Percentiles rank a stretch among this genome's conserved stretches.
Conservation (phyloP, 2,888 invertebrate species). For the Siphlonurus alternatus region DNA sequence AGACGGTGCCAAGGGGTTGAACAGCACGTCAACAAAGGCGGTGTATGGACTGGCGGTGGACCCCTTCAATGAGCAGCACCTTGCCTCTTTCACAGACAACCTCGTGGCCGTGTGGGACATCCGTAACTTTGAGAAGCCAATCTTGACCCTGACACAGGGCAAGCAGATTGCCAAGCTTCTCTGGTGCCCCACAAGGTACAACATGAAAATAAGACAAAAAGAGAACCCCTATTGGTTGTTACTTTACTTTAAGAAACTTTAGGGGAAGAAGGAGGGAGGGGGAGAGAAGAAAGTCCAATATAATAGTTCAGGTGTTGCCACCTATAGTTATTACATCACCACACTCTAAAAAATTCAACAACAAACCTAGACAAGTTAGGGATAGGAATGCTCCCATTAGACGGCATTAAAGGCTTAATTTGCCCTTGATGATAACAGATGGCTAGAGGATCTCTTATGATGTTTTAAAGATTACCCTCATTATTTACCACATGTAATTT, state of each 20-base stretch:
- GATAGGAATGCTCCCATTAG: no score
- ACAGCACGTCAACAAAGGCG: constrained; percentile 55
- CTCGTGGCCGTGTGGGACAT: constrained; percentile 79
- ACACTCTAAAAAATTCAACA: no score
- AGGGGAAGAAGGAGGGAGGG: no score
- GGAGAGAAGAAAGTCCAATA: no score
- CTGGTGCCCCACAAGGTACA: constrained; percentile 77
- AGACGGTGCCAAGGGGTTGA: constrained; percentile 39
- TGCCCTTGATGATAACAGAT: no score
- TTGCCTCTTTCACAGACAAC: constrained; percentile 71
- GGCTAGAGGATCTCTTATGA: neutral
- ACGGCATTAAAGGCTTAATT: no score
- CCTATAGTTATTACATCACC: no score
- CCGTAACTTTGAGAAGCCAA: constrained; percentile 68
- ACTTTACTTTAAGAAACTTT: no score
- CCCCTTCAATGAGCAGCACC: constrained; percentile 54
- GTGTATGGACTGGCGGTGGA: constrained; percentile 71
- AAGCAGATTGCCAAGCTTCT: constrained; percentile 55
- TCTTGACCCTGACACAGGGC: constrained; percentile 48
- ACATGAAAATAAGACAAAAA: no score
- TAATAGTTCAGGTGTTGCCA: no score
- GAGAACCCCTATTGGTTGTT: no score
- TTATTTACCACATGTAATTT: neutral
- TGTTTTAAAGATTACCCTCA: neutral
- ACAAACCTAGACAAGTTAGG: no score